Base-by-base conservation (phyloP, 2,888 invertebrate species). In the Thecophora atra region DNA sequence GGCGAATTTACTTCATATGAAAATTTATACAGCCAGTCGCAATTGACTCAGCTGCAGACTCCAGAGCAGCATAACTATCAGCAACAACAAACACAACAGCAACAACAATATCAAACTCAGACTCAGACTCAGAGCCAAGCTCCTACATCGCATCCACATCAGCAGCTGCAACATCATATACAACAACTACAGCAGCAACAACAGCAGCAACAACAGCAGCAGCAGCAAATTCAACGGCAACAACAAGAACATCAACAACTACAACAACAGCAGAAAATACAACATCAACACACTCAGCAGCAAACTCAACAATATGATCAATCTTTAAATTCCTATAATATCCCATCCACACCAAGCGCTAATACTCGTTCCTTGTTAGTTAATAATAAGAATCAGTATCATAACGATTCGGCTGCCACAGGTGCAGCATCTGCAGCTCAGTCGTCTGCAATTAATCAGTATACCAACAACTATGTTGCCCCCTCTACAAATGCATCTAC, bases 11-110 rank as follows among this genome's bases (percentile, higher is more conserved):
- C 74, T 24, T 71, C 72, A 8, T 69, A 63, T 62, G 70, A 51
- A 8, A 30, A 70, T 1, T 11, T 51, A 30, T 62, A 52, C 37
- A 51, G 68, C 51, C 67, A 70, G 51, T 71, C 79, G 56, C 81
- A 81, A 70, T 66, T 83, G 69, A 78, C 81, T 15, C 71, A 71
- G 52, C 65, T 44, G 58, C 58, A 74, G 17, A 51, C 67, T 21
- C 73, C 56, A 26, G 70, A 64, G 26, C 67, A 71, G 8, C 71
- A 69, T 47, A 73, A 72, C 64, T 70, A 72, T 63, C 72, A 68
- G n/a, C 68, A 70, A 30, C 65, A 72, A 63, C 72, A 75, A 37
- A 51, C 51, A 19, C 44, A 64, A 3, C 72, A 68, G 26, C 44
- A 66, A 21, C 70, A 70, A 37, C 44, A 54, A n/a, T 66, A 65